A percentile compares a stretch with the other conserved stretches of the same genome.
Conservation (phyloP, 2,113 vertebrate species). For the Nansenia antarctica region DNA sequence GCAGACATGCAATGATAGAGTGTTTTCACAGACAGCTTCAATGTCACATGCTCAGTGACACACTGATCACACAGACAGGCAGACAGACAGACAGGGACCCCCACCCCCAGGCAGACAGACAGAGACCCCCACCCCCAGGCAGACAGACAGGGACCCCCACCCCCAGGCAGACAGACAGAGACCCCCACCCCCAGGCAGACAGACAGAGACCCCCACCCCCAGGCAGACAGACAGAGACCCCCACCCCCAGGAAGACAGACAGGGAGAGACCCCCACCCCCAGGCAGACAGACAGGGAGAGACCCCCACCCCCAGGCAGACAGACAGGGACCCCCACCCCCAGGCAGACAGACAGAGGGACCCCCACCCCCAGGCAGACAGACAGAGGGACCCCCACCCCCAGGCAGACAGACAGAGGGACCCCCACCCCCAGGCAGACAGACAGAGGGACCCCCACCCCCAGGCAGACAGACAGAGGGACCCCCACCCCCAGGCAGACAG, state of each 20-base stretch:
- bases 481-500: not conserved
- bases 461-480: not conserved
- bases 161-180: not conserved
- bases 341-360: not conserved
- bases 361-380: not conserved
- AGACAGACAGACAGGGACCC: slow-evolving; percentile 74
- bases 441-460: slow-evolving; percentile 76
- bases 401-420: not conserved
- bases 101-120: slow-evolving; percentile 65
- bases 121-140: too few species aligned
- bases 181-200: fast-evolving
- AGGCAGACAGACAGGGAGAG: not conserved
- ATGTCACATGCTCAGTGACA: too few species aligned
- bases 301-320: too few species aligned
- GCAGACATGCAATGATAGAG: too few species aligned
- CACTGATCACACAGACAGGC: slow-evolving; percentile 56
- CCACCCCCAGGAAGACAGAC: not conserved
- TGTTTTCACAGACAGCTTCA: too few species aligned
- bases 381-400: not conserved
- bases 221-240: not conserved
- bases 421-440: too few species aligned
- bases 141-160: slow-evolving; percentile 43
- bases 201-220: too few species aligned
- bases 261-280: too few species aligned
- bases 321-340: not conserved